phyloP scores from a whole-genome alignment of 1,140 invertebrate genomes.

The Papilio polytes region DNA sequence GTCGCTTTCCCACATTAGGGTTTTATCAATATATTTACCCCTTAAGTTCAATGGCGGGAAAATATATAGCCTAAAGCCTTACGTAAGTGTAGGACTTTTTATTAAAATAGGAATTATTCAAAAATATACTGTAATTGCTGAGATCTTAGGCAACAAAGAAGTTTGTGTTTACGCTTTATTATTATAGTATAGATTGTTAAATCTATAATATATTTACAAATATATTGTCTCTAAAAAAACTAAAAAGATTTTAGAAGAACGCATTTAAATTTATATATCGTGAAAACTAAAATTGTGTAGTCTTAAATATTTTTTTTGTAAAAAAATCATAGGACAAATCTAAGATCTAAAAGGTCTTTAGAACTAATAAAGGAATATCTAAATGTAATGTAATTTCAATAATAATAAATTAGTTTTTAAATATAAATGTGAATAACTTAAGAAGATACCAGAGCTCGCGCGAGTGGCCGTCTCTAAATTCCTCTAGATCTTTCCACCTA shows the following conservation, averaged over 20 bases:
- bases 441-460: slow-evolving; percentile 46
- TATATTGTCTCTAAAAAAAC: background rate
- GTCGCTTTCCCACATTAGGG: too few relatives aligned
- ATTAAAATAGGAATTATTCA: too few relatives aligned
- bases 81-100: too few relatives aligned
- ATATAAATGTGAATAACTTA: slow-evolving; percentile 17
- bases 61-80: too few relatives aligned
- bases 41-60: too few relatives aligned
- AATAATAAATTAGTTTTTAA: slow-evolving; percentile 27
- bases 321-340: too few relatives aligned
- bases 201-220: slow-evolving; percentile 17
- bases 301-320: background rate
- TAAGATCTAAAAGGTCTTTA: too few relatives aligned
- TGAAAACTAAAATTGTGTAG: background rate
- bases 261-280: background rate
- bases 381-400: background rate
- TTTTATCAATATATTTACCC: too few relatives aligned
- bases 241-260: background rate
- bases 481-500: slow-evolving; percentile 75
- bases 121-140: too few relatives aligned
- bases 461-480: slow-evolving; percentile 64
- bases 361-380: background rate
- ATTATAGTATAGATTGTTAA: too few relatives aligned
- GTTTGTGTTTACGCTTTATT: too few relatives aligned
- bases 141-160: too few relatives aligned